Conservation (phyloP, 2,888 invertebrate species). For the Lampropteryx suffumata region DNA sequence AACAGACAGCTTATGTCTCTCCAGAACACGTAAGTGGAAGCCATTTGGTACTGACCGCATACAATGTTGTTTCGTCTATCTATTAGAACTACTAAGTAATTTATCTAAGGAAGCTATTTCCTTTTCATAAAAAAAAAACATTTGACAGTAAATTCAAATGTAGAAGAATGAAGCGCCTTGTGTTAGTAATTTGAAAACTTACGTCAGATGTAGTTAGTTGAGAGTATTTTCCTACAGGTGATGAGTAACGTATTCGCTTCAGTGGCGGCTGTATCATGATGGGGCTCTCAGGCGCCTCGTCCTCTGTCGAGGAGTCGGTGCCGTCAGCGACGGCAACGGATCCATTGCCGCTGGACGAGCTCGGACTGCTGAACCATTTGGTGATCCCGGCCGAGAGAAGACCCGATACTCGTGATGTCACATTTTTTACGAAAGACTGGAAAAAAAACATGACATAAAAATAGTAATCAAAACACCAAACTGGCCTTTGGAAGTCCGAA, state of each 20-base stretch:
- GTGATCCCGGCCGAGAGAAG: slow-evolving; percentile 84
- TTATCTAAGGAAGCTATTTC: too few species aligned
- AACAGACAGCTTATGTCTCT: too few species aligned
- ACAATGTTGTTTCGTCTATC: too few species aligned
- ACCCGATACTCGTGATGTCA: slow-evolving; percentile 84
- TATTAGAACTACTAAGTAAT: too few species aligned
- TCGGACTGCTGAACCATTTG: slow-evolving; percentile 77
- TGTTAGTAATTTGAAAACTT: slow-evolving; percentile 24
- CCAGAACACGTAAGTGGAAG: too few species aligned
- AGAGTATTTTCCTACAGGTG: slow-evolving; percentile 39
- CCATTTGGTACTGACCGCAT: too few species aligned
- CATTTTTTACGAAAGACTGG: slow-evolving; percentile 88
- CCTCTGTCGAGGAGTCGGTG: slow-evolving; percentile 69
- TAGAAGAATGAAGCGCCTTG: too few species aligned
- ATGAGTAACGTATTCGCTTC: slow-evolving; percentile 61
- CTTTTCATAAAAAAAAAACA: too few species aligned
- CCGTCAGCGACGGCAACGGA: slow-evolving; percentile 61
- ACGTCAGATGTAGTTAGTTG: slow-evolving; percentile 48
- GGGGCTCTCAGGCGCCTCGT: slow-evolving; percentile 53
- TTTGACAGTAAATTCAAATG: too few species aligned
- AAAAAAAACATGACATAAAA: slow-evolving; percentile 40
- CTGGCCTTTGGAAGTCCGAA: too few species aligned
- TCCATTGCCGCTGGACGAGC: slow-evolving; percentile 62
- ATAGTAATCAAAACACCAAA: too few species aligned
- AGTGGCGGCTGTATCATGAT: slow-evolving; percentile 66